Percentiles rank a stretch among this genome's conserved stretches.
Evolutionary conservation across 2,888 invertebrate species (phyloP).

Genomic region (Merodon equestris): DNA sequence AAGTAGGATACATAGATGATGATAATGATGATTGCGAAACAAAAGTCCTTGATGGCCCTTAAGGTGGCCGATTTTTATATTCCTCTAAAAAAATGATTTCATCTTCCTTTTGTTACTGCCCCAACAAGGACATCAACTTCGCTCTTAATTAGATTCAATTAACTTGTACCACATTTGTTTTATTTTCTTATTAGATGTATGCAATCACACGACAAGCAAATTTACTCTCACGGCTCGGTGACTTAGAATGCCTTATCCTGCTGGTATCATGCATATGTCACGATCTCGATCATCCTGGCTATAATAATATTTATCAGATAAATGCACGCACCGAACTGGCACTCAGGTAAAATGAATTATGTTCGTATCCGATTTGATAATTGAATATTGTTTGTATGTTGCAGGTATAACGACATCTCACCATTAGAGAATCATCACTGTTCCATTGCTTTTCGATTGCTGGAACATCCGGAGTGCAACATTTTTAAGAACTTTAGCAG

Average conservation of each 20-base stretch:
- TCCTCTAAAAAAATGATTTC: not conserved
- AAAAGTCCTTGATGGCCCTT: slow-evolving; percentile 50
- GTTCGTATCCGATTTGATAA: not conserved
- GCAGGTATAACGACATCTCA: slow-evolving; percentile 89
- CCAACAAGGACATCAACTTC: slow-evolving; percentile 36
- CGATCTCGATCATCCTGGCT: slow-evolving; percentile 88
- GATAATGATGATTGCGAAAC: slow-evolving; percentile 10
- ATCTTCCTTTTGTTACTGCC: slow-evolving; percentile 3
- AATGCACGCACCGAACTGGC: slow-evolving; percentile 91
- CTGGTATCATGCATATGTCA: slow-evolving; percentile 90
- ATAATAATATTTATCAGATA: slow-evolving; percentile 89
- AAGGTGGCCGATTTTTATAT: slow-evolving; percentile 36
- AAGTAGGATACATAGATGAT: no score
- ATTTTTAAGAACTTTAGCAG: slow-evolving; percentile 85
- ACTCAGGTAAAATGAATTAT: slow-evolving; percentile 80
- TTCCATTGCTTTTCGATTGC: slow-evolving; percentile 89
- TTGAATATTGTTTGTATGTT: slow-evolving; percentile 6
- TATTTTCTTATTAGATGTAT: slow-evolving; percentile 83
- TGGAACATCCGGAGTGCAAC: slow-evolving; percentile 89
- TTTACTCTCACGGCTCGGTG: slow-evolving; percentile 84
- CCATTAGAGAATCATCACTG: slow-evolving; percentile 93
- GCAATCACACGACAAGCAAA: slow-evolving; percentile 87
- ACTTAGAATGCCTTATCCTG: slow-evolving; percentile 87
- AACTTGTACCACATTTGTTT: not conserved
- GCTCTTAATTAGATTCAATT: slow-evolving; percentile 35